phyloP scores from a whole-genome alignment of 2,113 vertebrate genomes.

The Microcebus jonahi region DNA sequence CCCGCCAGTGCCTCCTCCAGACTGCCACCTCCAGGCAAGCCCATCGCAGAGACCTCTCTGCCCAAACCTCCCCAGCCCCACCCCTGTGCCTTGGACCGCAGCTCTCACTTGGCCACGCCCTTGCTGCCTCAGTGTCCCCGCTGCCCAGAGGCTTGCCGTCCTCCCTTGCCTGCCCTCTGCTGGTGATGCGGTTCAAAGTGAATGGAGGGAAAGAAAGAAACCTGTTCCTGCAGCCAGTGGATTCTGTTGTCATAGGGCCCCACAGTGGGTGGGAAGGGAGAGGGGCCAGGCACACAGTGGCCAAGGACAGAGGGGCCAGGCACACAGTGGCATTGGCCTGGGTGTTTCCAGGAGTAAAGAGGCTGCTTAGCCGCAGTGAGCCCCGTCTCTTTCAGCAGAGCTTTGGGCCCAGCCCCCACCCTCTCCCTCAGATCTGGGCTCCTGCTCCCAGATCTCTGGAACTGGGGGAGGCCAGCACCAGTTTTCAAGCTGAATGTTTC shows the following conservation, averaged over 20 bases:
- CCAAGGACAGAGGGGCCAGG: background rate
- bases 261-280: background rate
- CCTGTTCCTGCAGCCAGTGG: background rate
- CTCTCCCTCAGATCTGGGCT: background rate
- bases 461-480: background rate
- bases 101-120: background rate
- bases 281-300: no score
- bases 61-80: no score
- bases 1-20: no score
- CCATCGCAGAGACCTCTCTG: background rate
- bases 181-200: background rate
- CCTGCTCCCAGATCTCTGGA: background rate
- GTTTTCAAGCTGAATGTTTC: background rate
- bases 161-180: conserved; percentile 6
- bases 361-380: background rate
- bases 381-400: background rate
- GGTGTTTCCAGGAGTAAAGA: background rate
- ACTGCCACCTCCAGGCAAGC: background rate
- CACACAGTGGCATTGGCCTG: background rate
- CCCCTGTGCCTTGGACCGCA: background rate
- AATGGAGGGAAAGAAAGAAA: background rate
- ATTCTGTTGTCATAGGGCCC: background rate
- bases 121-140: background rate
- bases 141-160: background rate
- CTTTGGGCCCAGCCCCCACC: background rate